phyloP scores from a whole-genome alignment of 2,888 invertebrate species.

The Pseudococcus jackbeardsleyi region DNA sequence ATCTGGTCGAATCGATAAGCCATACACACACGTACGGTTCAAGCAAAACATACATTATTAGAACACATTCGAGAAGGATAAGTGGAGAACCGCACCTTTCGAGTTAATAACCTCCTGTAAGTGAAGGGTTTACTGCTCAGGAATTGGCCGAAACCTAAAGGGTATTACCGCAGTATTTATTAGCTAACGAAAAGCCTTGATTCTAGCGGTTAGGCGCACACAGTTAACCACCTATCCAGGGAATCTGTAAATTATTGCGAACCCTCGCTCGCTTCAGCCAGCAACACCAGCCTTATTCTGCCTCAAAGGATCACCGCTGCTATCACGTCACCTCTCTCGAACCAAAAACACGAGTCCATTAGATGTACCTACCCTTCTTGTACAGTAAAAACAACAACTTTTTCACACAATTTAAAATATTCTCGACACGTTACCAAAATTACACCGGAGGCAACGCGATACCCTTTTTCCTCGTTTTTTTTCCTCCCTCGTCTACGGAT shows the following conservation, averaged over 20 bases:
- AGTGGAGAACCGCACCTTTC: neutral
- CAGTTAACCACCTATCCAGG: constrained; percentile 47
- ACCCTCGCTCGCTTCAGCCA: neutral
- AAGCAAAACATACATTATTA: neutral
- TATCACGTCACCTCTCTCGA: neutral
- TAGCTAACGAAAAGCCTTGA: constrained; percentile 61
- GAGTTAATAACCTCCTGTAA: constrained; percentile 51
- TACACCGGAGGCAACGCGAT: neutral
- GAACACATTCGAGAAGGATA: neutral
- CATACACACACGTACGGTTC: neutral
- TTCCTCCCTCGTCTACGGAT: neutral
- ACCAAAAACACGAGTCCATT: constrained; percentile 32
- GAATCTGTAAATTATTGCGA: constrained; percentile 55
- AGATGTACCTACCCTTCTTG: neutral
- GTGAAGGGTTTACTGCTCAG: constrained; percentile 45
- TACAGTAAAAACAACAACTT: constrained; percentile 8
- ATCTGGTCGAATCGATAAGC: constrained; percentile 15
- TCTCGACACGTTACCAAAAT: constrained; percentile 26
- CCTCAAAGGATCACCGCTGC: constrained; percentile 53
- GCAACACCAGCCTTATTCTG: constrained; percentile 55
- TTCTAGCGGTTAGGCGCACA: constrained; percentile 45
- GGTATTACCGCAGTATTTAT: constrained; percentile 62
- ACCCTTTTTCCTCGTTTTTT: neutral
- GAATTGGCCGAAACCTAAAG: constrained; percentile 59
- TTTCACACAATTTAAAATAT: constrained; percentile 47